Base-by-base conservation (phyloP, 2,113 vertebrate genomes). In the Garra rufa region DNA sequence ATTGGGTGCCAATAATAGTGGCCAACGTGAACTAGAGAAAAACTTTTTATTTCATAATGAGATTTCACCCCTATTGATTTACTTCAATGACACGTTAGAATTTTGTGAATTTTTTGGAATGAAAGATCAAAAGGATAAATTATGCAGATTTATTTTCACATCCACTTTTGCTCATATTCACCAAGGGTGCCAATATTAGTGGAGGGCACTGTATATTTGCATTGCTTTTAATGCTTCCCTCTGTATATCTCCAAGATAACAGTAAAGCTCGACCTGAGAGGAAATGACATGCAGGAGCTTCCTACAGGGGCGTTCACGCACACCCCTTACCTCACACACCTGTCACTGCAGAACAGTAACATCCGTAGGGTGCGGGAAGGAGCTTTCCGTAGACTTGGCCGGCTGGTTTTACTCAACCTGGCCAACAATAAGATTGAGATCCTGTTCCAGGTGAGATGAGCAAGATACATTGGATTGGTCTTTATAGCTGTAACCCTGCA, bases 361-460 rank as follows among this genome's bases (percentile, higher is more conserved):
- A 91, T 97, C 89, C 95, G 92, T 65, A 93, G 43, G 57, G 94
- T 99, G 69, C 94, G 94, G 15, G 98, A 99, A 87, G 98, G 97
- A 0, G 96, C 97, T 15, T 99, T 99, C 87, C 94, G 96, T 0
- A 94, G 95, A 30, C 95, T 99, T 26, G 96, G 96, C 0, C 96
- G 97, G 67, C 92, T 99, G 74, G 87, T 97, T 10, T 94, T 96
- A 71, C 97, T 99, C 84, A 96, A 96, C 89, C 89, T 99, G 91
- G 97, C 96, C 77, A 94, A 92, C 90, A 99, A 99, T 82, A 88
- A 92, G 67, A 96, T 99, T 80, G 87, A 94, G 0, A 63, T 94
- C 6, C 95, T 99, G 85, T 97, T 96, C 79, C 98, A 99, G 93
- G 95, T 83, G 2, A 57, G 21, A 9, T 0, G 9, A 9, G 52